Percentiles rank a stretch among this genome's conserved stretches.
These are phyloP conservation scores for Pygoscelis antarcticus DNA, from an alignment of 2,113 vertebrate species.

Conservation along the genomic window DNA sequence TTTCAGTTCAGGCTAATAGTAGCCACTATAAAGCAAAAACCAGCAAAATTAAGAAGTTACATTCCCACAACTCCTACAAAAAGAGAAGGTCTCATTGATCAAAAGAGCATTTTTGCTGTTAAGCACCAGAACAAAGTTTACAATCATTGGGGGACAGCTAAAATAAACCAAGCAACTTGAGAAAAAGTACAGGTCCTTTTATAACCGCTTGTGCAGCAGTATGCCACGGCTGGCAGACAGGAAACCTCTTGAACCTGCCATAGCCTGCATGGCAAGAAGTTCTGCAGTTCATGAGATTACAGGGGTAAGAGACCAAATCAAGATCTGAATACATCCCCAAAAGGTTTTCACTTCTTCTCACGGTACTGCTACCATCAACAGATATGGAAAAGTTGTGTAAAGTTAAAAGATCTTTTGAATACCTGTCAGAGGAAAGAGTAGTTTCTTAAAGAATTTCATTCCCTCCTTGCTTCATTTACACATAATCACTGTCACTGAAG, in stretches of 20 bases:
- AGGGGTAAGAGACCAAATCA: neutral
- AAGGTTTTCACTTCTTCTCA: neutral
- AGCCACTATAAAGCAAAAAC: neutral
- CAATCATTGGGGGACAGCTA: neutral
- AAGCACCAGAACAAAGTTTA: neutral
- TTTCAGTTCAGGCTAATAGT: neutral
- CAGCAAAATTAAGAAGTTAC: neutral
- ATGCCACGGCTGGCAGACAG: accelerated
- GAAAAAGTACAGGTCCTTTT: neutral
- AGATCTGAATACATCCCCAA: neutral
- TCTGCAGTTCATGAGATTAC: neutral
- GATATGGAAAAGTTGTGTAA: accelerated
- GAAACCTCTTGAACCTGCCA: neutral
- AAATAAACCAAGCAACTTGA: neutral
- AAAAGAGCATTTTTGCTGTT: neutral
- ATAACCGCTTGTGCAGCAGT: accelerated
- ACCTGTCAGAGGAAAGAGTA: neutral
- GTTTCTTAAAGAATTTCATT: neutral
- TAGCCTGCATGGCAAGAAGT: neutral
- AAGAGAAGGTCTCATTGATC: neutral
- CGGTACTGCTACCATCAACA: neutral
- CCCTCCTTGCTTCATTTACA: neutral
- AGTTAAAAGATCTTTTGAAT: neutral
- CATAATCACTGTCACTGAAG: neutral
- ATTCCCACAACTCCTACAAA: neutral